Percentiles rank a stretch among this genome's conserved stretches.
Conservation (phyloP, 1,140 invertebrate species). For the Nephila pilipes region DNA sequence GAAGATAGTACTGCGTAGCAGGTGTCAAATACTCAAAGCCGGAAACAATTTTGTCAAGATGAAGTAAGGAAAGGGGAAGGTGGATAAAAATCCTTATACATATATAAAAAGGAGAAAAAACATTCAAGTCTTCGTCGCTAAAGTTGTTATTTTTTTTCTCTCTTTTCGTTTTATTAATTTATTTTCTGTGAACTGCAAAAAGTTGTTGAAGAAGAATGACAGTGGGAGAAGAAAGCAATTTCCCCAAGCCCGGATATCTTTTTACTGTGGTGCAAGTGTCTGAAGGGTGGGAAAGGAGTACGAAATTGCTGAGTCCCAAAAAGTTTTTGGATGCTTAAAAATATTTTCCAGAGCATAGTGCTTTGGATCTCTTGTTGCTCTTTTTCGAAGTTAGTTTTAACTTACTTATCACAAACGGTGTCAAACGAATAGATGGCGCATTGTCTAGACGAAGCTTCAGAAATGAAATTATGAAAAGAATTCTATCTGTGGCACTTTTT, state of each 20-base stretch:
- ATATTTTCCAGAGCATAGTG: background rate
- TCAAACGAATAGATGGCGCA: background rate
- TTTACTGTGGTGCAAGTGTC: background rate
- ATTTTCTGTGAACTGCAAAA: constrained; percentile 39
- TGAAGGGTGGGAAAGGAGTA: background rate
- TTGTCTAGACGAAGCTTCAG: background rate
- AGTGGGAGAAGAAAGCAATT: constrained; percentile 35
- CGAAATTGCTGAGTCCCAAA: background rate
- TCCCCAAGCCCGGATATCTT: constrained; percentile 3
- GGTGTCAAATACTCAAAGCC: constrained; percentile 46
- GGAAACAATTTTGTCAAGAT: constrained; percentile 44
- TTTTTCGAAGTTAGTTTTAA: constrained; percentile 28
- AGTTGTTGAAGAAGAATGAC: constrained; percentile 31
- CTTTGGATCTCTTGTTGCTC: background rate
- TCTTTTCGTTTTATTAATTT: constrained; percentile 35
- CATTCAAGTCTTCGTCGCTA: background rate
- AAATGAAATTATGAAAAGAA: constrained; percentile 28
- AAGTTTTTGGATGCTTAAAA: constrained; percentile 18
- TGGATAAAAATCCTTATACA: constrained; percentile 31
- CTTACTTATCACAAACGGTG: constrained; percentile 21
- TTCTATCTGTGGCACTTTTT: background rate
- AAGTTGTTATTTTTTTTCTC: background rate
- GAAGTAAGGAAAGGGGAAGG: background rate
- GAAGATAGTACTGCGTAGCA: background rate
- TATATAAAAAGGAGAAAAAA: background rate